Conservation (phyloP, 2,888 invertebrate species). For the Eumacrocentrus americanus region DNA sequence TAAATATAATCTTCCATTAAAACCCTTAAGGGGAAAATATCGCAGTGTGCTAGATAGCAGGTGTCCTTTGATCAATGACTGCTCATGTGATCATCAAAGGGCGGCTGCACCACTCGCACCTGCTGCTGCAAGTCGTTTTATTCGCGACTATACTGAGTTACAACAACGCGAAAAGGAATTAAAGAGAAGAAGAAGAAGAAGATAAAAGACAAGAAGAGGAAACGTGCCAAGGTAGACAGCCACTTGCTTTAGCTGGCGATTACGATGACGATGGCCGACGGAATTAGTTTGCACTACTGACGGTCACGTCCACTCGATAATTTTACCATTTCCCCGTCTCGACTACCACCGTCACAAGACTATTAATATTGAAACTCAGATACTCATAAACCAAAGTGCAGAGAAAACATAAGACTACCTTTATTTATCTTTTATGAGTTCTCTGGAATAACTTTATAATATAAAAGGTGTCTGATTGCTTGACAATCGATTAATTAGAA, state of each 20-base stretch:
- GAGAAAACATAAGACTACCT: too few species aligned
- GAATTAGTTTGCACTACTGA: constrained; percentile 33
- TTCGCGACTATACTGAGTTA: constrained; percentile 1
- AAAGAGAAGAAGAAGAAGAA: background rate
- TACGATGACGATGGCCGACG: constrained; percentile 41
- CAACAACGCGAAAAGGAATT: background rate
- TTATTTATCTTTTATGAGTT: too few species aligned
- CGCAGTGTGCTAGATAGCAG: constrained; percentile 6
- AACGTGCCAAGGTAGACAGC: constrained; percentile 40
- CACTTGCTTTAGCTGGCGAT: constrained; percentile 31
- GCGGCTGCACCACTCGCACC: constrained; percentile 15
- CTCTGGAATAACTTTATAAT: too few species aligned
- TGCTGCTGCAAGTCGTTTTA: constrained; percentile 10
- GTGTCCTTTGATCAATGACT: constrained; percentile 16
- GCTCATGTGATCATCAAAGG: constrained; percentile 22
- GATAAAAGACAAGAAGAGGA: background rate
- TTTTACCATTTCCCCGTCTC: constrained; percentile 16
- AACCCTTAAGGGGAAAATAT: background rate
- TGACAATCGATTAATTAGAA: too few species aligned
- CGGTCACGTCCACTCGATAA: constrained; percentile 17
- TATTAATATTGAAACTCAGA: too few species aligned
- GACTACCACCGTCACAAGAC: background rate
- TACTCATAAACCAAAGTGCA: constrained; percentile 5
- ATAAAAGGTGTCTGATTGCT: too few species aligned
- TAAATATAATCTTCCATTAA: background rate